Evolutionary conservation across 2,797 vertebrate genomes (phyloP).

Genomic region (Amphiprion clarkii): DNA sequence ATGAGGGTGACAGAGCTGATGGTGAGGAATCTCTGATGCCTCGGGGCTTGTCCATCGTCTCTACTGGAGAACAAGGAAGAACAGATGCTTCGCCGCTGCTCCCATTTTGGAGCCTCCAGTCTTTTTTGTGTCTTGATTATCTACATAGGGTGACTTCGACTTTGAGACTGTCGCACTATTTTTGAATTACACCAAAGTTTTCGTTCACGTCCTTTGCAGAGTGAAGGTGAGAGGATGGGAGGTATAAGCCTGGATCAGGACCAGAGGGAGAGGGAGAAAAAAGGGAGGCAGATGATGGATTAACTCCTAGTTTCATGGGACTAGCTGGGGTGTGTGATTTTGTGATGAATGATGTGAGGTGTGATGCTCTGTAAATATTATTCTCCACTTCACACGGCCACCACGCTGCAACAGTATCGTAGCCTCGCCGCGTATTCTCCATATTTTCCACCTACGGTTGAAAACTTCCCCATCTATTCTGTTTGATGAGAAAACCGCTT

Average conservation of each 20-base stretch:
- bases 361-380: conserved; percentile 80
- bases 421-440: conserved; percentile 21
- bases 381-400: conserved; percentile 66
- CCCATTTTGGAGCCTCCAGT: conserved; percentile 43
- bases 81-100: conserved; percentile 50
- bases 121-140: conserved; percentile 67
- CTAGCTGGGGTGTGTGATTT: conserved; percentile 78
- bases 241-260: conserved; percentile 77
- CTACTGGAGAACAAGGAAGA: conserved; percentile 41
- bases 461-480: conserved; percentile 45
- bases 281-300: conserved; percentile 82
- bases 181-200: conserved; percentile 79
- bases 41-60: conserved; percentile 59
- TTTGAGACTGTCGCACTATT: conserved; percentile 74
- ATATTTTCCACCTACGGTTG: conserved; percentile 15
- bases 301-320: conserved; percentile 84
- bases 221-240: conserved; percentile 81
- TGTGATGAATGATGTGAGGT: conserved; percentile 81
- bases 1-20: conserved; percentile 54
- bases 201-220: conserved; percentile 71
- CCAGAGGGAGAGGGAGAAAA: conserved; percentile 49
- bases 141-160: conserved; percentile 75
- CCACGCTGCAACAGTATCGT: conserved; percentile 41
- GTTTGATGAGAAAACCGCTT: conserved; percentile 53
- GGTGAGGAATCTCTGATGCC: conserved; percentile 53